A percentile compares a stretch with the other conserved stretches of the same genome.
Conservation (phyloP, 2,888 invertebrate species). For the Keiferia lycopersicella region DNA sequence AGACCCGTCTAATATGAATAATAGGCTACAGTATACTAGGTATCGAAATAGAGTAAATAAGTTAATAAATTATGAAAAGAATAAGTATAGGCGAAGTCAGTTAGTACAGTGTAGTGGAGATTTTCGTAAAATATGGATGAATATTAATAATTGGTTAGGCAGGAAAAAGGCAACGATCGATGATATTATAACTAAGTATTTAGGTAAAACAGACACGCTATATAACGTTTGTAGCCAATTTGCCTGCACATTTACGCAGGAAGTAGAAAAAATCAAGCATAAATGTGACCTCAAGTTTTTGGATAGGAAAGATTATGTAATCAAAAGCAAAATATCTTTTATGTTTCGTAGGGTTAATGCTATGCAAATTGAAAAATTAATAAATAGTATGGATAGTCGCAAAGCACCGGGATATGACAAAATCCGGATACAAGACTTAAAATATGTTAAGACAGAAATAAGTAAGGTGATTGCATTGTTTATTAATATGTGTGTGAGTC, state of each 20-base stretch:
- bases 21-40: neutral
- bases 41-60: slow-evolving; percentile 11
- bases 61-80: neutral
- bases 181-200: slow-evolving; percentile 2
- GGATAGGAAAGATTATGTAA: neutral
- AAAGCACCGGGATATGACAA: too few species aligned
- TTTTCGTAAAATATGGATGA: neutral
- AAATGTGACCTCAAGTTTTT: too few species aligned
- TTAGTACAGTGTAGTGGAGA: neutral
- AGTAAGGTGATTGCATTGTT: too few species aligned
- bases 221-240: slow-evolving; percentile 12
- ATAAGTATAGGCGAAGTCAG: neutral
- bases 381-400: too few species aligned
- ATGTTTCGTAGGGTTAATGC: neutral
- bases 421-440: too few species aligned
- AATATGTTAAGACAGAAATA: too few species aligned
- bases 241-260: slow-evolving; percentile 13
- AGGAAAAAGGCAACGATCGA: neutral
- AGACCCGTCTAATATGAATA: neutral
- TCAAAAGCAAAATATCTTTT: neutral
- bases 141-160: neutral
- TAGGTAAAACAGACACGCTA: slow-evolving; percentile 11
- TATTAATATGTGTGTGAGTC: too few species aligned
- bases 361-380: too few species aligned
- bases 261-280: slow-evolving; percentile 12